Base-by-base conservation (phyloP, 1,140 invertebrate species). In the Stenopsyche tienmushanensis region DNA sequence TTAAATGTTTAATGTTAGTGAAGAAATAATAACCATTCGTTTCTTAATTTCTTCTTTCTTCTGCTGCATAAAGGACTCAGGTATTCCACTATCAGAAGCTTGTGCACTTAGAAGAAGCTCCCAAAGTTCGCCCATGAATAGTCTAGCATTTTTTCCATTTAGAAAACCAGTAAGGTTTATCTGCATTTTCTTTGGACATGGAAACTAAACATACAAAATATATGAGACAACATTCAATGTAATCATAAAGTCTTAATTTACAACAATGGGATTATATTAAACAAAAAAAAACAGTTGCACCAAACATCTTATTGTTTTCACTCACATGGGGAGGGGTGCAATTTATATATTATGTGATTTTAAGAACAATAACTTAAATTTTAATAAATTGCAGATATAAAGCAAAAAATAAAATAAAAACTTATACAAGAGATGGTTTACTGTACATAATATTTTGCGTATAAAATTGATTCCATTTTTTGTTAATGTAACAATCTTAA, bases 111-210 rank as follows among this genome's bases (percentile, higher is more conserved):
- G 83, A 49, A 99, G 78, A 63, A 98, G 79, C 50, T 94, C 90
- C 97, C 98, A 99, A 42, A 99, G 80, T 76, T 99, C 96, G 0
- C 89, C 90, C 90, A 99, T 97, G 77, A 99, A 99, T 65, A 94
- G 89, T 45, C 97, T 86, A 9, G 98, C 96, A 83, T 98, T 98
- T 79, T 95, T 96, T 1, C 95, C 96, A 80, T 99, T 98, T 23
- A 99, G 81, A 80, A 99, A 99, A 9, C 98, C 98, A 34, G 97
- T 99, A 73, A 99, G 82, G 81, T 99, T 99, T 72, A 99, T 99
- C 85, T 99, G 97, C 90, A 99, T 98, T 78, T 97, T 93, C 78
- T 96, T 95, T 39, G 96, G 96, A 84, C 99, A 96, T 18, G 97
- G 94, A 83, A 87, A 91, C 89, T 90, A 64, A 64, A 67, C 50